phyloP scores from a whole-genome alignment of 2,888 invertebrate species.

The Dynastes hyllus region DNA sequence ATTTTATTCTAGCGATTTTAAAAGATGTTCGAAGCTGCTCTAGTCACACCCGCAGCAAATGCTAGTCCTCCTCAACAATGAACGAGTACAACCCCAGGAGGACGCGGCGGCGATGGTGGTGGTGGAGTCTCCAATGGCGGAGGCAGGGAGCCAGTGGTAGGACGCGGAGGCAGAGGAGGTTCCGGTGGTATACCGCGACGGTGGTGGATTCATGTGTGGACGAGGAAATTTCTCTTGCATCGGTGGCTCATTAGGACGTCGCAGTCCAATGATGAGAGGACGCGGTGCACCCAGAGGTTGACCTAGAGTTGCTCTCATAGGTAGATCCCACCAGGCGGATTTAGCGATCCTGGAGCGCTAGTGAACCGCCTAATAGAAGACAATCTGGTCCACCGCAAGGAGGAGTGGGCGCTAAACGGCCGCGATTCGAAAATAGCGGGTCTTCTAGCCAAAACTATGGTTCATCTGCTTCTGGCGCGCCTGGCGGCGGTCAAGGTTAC shows the following conservation, averaged over 20 bases:
- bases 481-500: conserved; percentile 48
- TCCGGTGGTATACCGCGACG: conserved; percentile 42
- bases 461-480: conserved; percentile 26
- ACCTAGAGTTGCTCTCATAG: conserved; percentile 46
- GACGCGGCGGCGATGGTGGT: background rate
- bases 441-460: conserved; percentile 47
- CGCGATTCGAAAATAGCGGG: conserved; percentile 50
- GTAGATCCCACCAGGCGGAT: conserved; percentile 47
- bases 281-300: conserved; percentile 51
- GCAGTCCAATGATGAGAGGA: conserved; percentile 52
- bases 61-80: conserved; percentile 47
- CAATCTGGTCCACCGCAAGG: conserved; percentile 52
- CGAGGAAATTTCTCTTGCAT: conserved; percentile 36
- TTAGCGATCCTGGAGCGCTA: conserved; percentile 47
- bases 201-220: conserved; percentile 50
- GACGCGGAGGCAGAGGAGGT: conserved; percentile 46
- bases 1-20: conserved; percentile 32
- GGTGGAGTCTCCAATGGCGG: conserved; percentile 32
- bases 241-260: conserved; percentile 52
- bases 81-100: conserved; percentile 33
- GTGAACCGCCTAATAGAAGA: conserved; percentile 49
- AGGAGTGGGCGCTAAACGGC: conserved; percentile 50
- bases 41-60: conserved; percentile 42
- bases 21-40: conserved; percentile 48
- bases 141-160: conserved; percentile 20